Conservation (phyloP, 2,113 vertebrate genomes). For the Indri indri region DNA sequence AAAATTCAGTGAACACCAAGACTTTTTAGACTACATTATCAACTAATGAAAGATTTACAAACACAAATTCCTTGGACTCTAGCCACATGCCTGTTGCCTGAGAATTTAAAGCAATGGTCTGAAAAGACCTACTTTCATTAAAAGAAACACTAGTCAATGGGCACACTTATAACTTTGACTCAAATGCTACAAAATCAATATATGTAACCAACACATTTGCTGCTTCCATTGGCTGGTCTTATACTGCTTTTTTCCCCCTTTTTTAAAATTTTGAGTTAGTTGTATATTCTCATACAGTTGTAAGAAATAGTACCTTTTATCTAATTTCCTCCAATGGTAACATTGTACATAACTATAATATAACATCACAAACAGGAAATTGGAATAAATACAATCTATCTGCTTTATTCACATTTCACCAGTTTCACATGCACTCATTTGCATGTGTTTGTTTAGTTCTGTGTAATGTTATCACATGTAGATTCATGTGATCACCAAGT, state of each 20-base stretch:
- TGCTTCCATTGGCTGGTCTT: background rate
- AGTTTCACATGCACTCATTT: background rate
- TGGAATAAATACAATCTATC: background rate
- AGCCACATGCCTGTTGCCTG: too few species aligned
- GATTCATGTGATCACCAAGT: background rate
- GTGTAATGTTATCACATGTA: background rate
- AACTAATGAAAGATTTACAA: background rate
- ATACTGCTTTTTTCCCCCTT: background rate
- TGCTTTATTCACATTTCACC: background rate
- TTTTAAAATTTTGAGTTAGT: conserved; percentile 30
- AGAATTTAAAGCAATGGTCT: too few species aligned
- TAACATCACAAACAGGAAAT: background rate
- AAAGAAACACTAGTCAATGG: background rate
- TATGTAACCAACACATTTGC: too few species aligned
- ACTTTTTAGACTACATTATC: background rate
- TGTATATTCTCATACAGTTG: background rate
- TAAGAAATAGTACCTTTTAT: conserved; percentile 7
- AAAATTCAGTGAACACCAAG: background rate
- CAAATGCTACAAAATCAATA: too few species aligned
- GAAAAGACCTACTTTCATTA: background rate
- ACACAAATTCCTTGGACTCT: background rate
- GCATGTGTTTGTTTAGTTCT: conserved; percentile 11
- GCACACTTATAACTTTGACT: too few species aligned
- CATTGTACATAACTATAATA: background rate
- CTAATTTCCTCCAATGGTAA: background rate